Base-by-base conservation (phyloP, 2,888 invertebrate genomes). In the Suillia variegata region DNA sequence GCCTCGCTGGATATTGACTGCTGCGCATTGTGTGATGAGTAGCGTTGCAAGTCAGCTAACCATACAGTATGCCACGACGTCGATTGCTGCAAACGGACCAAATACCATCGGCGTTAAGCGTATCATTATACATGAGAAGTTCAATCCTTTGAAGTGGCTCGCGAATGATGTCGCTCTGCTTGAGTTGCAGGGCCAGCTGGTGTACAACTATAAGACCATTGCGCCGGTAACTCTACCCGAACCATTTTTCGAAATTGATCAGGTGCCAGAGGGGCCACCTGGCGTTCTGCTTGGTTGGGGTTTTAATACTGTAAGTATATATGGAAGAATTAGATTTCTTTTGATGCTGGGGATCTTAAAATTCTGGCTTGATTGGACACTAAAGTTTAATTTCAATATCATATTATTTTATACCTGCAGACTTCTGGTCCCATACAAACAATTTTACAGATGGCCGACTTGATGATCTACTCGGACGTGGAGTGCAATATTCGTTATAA, bases 131-230 rank as follows among this genome's bases (percentile, higher is more conserved):
- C 84, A 83, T 45, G 74, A 79, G 6, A 15, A 50, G 0, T 84
- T 79, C 66, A 63, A 69, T 58, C 68, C 66, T 0, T 2, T 0
- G 4, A 58, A 62, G 0, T 62, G 63, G 8, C 76, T 75, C 50
- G 80, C 81, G 58, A 82, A 82, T 58, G 84, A 84, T 38, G 80
- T 83, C 15, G 78, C 82, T 3, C 58, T 85, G 24, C 54, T 85
- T 20, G 70, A 81, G 74, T 67, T 80, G 57, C 58, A 53, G 1
- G 63, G 56, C 0, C 66, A 76, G 1, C 65, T 82, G 6, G 48
- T 63, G 13, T 75, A 71, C n/a, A 75, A 78, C 54, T 62, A 69
- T 22, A 63, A 64, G 57, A n/a, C n/a, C n/a, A 56, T 76, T 58
- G 68, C 70, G 2, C 73, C 78, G 1, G 78, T 81, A 0, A 55